phyloP scores from a whole-genome alignment of 1,140 invertebrate species.

The Drosophila ercepeae region DNA sequence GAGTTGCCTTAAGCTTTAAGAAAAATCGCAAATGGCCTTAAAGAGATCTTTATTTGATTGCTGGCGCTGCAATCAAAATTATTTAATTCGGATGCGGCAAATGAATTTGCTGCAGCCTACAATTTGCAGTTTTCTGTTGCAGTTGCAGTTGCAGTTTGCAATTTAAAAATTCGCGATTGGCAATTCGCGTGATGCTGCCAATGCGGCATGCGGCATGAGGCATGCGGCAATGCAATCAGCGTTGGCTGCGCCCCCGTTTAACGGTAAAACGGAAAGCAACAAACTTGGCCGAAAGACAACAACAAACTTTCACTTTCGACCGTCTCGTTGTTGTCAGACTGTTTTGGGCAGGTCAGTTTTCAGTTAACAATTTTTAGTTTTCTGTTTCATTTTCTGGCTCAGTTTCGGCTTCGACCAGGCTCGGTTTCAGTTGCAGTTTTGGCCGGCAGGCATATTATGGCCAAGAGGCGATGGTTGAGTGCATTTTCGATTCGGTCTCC shows the following conservation, averaged over 20 bases:
- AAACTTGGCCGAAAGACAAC: constrained; percentile 20
- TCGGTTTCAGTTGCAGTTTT: constrained; percentile 14
- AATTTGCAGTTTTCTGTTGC: background rate
- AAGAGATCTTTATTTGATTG: constrained; percentile 36
- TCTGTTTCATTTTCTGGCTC: background rate
- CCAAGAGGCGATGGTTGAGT: constrained; percentile 56
- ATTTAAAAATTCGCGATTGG: constrained; percentile 17
- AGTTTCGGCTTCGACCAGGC: constrained; percentile 20
- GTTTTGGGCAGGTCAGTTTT: constrained; percentile 75
- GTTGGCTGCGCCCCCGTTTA: constrained; percentile 54
- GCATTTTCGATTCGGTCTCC: constrained; percentile 74
- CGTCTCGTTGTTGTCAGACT: constrained; percentile 32
- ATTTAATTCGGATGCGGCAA: constrained; percentile 70
- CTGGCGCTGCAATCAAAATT: constrained; percentile 64
- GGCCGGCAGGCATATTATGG: background rate
- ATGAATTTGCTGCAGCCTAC: constrained; percentile 50
- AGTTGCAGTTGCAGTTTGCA: background rate
- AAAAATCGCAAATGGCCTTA: constrained; percentile 11
- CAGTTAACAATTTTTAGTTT: background rate
- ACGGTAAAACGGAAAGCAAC: constrained; percentile 18
- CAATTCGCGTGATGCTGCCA: constrained; percentile 65
- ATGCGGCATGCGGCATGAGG: constrained; percentile 58
- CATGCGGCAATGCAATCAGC: constrained; percentile 41
- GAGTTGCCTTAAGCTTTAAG: background rate
- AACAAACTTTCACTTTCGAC: constrained; percentile 72